Evolutionary conservation across 2,113 vertebrate species (phyloP).

Genomic region (Carlito syrichta): DNA sequence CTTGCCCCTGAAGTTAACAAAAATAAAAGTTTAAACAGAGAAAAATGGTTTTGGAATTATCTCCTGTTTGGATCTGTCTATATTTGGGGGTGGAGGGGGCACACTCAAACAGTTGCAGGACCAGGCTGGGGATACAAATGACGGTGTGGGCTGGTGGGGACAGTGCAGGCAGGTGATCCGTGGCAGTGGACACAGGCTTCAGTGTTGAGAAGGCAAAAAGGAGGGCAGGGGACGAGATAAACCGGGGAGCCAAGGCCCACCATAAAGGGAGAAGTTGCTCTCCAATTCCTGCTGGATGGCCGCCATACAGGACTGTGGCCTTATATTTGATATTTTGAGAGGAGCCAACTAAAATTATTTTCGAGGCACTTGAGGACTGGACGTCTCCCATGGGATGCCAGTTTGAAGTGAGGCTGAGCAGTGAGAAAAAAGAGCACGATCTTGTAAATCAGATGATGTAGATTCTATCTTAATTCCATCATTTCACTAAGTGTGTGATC

Average conservation of each 20-base stretch:
- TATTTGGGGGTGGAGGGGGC: rapidly evolving
- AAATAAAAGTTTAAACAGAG: background rate
- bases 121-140: no score
- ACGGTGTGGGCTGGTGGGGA: no score
- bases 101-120: background rate
- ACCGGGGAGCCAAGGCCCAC: background rate
- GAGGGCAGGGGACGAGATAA: background rate
- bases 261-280: no score
- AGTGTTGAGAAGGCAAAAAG: background rate
- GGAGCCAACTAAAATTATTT: background rate
- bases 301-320: rapidly evolving
- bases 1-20: background rate
- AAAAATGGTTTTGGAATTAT: background rate
- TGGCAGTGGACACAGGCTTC: background rate
- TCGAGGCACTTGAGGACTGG: background rate
- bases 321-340: background rate
- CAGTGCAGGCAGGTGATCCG: rapidly evolving
- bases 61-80: background rate
- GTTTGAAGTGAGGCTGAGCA: background rate
- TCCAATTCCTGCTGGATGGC: background rate
- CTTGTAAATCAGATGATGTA: background rate
- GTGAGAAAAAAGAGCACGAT: background rate
- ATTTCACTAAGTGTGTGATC: background rate
- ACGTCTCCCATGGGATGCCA: background rate
- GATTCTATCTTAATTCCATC: background rate